phyloP scores from a whole-genome alignment of 2,113 vertebrate species.

The Macquaria australasica region DNA sequence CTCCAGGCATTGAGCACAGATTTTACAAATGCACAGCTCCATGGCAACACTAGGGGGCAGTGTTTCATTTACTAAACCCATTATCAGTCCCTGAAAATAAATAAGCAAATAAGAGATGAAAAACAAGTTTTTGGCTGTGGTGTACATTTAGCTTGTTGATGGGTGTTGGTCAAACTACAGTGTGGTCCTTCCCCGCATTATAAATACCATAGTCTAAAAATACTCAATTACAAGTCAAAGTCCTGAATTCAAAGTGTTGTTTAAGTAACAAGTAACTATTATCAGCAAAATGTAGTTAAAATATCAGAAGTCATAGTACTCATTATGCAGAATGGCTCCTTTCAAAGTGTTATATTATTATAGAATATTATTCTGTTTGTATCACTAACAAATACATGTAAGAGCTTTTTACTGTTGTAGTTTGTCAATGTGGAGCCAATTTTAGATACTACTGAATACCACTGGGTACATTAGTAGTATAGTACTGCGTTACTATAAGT shows the following conservation, averaged over 20 bases:
- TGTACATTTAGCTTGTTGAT: not conserved
- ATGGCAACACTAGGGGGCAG: slow-evolving; percentile 43
- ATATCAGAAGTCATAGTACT: not conserved
- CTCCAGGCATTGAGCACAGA: not conserved
- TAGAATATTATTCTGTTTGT: not conserved
- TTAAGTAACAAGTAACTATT: not conserved
- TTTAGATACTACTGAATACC: not conserved
- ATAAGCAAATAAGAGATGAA: not conserved
- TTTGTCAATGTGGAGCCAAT: not conserved
- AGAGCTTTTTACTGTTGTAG: not conserved
- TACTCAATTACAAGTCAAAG: not conserved
- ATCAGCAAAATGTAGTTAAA: not conserved
- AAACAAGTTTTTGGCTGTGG: not conserved
- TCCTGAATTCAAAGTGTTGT: not conserved
- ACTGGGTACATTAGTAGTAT: not conserved
- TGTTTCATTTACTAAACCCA: not conserved
- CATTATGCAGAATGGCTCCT: too few relatives aligned
- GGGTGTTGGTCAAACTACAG: not conserved
- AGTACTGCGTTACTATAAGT: not conserved
- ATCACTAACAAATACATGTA: not conserved
- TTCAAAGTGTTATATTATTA: too few relatives aligned
- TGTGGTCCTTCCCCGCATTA: not conserved
- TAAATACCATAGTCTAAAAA: not conserved
- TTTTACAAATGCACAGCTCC: not conserved
- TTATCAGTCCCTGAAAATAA: not conserved